These are phyloP conservation scores for Cervus canadensis DNA, from an alignment of 2,113 vertebrate species.

Conservation along the genomic window DNA sequence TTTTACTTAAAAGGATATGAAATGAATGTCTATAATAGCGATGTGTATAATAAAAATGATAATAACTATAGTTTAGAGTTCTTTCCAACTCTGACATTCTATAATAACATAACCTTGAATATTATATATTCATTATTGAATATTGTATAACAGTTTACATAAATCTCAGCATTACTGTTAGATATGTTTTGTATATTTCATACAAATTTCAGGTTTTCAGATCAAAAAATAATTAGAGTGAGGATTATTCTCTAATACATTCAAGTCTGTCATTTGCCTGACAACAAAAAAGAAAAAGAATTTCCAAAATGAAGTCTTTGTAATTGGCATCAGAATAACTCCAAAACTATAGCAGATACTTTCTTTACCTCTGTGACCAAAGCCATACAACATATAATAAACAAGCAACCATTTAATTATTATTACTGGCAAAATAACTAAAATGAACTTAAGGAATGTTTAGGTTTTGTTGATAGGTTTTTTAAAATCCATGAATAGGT, in stretches of 20 bases:
- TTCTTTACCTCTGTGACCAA: neutral
- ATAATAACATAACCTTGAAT: neutral
- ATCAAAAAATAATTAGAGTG: neutral
- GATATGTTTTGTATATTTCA: constrained; percentile 1
- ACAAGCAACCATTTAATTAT: neutral
- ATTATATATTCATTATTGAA: neutral
- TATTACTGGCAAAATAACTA: constrained; percentile 5
- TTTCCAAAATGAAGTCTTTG: neutral
- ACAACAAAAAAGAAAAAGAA: neutral
- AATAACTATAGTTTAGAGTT: neutral
- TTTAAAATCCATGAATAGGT: neutral
- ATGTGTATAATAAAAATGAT: neutral
- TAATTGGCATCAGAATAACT: neutral
- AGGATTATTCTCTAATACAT: neutral
- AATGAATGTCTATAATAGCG: neutral
- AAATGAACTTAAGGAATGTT: neutral
- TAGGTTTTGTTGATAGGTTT: neutral
- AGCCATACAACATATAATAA: neutral
- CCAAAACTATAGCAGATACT: neutral
- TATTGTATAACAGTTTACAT: neutral
- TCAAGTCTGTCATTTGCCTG: neutral
- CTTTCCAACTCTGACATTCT: neutral
- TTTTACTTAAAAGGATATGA: neutral
- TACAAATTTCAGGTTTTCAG: neutral
- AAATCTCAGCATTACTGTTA: neutral